Evolutionary conservation across 1,140 invertebrate species (phyloP).

Genomic region (Lerema accius): DNA sequence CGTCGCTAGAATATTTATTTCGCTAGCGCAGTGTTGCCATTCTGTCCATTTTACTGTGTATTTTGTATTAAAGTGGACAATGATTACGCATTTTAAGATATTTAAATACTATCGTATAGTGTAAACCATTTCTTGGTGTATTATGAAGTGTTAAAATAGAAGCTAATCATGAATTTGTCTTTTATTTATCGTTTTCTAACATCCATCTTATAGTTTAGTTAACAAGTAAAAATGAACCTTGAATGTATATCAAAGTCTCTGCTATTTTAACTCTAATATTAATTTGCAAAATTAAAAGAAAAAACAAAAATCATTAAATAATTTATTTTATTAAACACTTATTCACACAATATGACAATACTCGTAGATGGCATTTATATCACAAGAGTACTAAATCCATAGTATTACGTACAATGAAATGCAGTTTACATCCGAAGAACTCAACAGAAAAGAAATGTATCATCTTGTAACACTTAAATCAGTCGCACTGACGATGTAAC

Average conservation of each 20-base stretch:
- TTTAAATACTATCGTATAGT: conserved; percentile 16
- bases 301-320: not conserved
- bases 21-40: conserved; percentile 25
- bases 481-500: not conserved
- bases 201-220: no score
- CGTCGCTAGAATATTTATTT: conserved; percentile 24
- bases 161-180: conserved; percentile 15
- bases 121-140: conserved; percentile 23
- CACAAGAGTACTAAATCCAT: conserved; percentile 30
- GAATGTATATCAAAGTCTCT: no score
- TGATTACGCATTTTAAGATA: conserved; percentile 19
- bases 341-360: conserved; percentile 40
- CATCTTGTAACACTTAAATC: no score
- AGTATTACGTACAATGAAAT: not conserved
- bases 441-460: no score
- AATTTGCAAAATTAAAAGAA: no score
- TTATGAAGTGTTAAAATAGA: conserved; percentile 19
- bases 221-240: no score
- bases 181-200: no score
- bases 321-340: conserved; percentile 35
- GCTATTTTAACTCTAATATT: no score
- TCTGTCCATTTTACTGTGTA: conserved; percentile 34
- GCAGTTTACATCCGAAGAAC: no score
- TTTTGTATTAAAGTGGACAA: conserved; percentile 24
- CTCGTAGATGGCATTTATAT: conserved; percentile 50